Evolutionary conservation across 2,888 invertebrate species (phyloP), one percentile per base, ranked within the genome.

Genomic region (Torymus auratus): DNA sequence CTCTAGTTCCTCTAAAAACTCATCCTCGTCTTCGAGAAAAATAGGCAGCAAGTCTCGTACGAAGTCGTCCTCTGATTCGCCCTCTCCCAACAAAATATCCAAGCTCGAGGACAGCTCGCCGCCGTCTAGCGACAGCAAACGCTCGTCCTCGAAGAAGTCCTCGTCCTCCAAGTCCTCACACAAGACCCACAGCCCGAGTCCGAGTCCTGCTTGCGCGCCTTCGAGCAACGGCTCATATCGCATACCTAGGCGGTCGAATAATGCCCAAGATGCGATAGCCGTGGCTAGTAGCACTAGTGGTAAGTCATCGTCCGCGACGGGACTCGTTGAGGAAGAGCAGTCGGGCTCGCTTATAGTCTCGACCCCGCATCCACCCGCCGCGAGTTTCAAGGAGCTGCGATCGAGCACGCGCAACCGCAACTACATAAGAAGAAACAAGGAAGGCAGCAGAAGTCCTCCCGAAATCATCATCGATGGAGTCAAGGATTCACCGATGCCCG

Each of bases 401-500:
- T 85, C 88, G 53, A 89, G 88, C 67, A 85, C 89, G 68, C 89
- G 90, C 84, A 89, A 93, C 86, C 92, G 94, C 76, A 93, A 93
- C 89, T 95, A 95, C 91, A 92, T 94, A 88, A 92, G 94, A 78
- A 92, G 95, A 78, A 94, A 94, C 89, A 92, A 93, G 83, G 93
- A 93, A 83, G 92, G 92, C 84, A 93, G 93, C 41, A 92, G 92
- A 86, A 94, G 93, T 89, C 94, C 93, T 52, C 41, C 41, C 41
- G 93, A 93, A 85, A 83, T 85, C 73, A 80, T 82, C 77, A 79
- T 85, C 73, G 78, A 85, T 58, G 68, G 76, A 12, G 41, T 7
- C 41, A 81, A 83, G 20, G 69, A 80, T 20, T 52, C 70, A 15
- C 70, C 80, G 50, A 85, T 86, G 56, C 83, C 83, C 50, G 86